Conservation (phyloP, 2,888 invertebrate species). For the Idaea biselata region DNA sequence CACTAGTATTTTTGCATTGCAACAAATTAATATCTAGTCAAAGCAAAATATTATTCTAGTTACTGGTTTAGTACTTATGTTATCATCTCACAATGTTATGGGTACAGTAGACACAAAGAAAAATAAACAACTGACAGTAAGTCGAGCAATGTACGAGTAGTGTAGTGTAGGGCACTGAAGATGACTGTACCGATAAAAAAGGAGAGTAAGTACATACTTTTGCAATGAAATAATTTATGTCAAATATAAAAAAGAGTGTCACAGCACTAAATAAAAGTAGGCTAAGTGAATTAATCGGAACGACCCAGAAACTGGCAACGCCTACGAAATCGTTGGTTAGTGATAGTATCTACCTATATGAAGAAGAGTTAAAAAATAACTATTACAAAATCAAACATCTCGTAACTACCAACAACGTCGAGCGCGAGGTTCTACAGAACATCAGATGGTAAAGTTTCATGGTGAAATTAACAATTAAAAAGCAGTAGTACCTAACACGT, state of each 20-base stretch:
- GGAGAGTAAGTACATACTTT: conserved; percentile 47
- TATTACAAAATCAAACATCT: conserved; percentile 15
- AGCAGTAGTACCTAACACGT: neutral
- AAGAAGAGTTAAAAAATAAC: conserved; percentile 36
- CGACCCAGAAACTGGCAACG: conserved; percentile 72
- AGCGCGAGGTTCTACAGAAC: neutral
- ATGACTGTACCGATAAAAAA: conserved; percentile 34
- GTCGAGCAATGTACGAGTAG: conserved; percentile 13
- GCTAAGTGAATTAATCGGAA: conserved; percentile 74
- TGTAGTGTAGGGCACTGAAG: conserved; percentile 26
- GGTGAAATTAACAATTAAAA: neutral
- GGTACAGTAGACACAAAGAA: neutral
- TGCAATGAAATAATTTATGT: conserved; percentile 65
- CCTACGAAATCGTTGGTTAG: conserved; percentile 34
- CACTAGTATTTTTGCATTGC: neutral
- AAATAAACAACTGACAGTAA: conserved; percentile 8
- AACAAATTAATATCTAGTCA: neutral
- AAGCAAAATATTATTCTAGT: neutral
- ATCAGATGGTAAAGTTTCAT: neutral
- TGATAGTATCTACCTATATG: conserved; percentile 20
- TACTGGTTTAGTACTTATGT: neutral
- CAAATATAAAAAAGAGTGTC: conserved; percentile 71
- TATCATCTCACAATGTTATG: neutral
- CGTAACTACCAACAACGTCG: neutral
- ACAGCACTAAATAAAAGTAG: conserved; percentile 73